A percentile compares a stretch with the other conserved stretches of the same genome.
Evolutionary conservation across 2,888 invertebrate species (phyloP).

Genomic region (Phaonia tiefii): DNA sequence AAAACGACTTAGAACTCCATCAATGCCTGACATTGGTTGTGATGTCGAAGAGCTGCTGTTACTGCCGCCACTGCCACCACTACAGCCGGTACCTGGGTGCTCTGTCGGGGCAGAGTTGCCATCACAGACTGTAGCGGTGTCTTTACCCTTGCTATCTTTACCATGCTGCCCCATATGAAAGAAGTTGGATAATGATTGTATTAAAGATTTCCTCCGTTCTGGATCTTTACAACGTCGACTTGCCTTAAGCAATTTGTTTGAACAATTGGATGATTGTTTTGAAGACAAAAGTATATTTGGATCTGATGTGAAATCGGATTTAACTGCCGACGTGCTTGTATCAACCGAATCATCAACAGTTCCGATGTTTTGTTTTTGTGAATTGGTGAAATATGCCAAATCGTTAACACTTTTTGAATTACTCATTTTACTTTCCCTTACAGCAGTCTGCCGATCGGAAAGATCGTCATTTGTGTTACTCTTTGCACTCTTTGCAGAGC

Average conservation of each 20-base stretch:
- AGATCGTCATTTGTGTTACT: conserved; percentile 36
- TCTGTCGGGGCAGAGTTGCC: conserved; percentile 84
- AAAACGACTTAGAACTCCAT: conserved; percentile 82
- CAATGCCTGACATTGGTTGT: conserved; percentile 70
- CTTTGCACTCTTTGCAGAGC: conserved; percentile 32
- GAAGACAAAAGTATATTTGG: conserved; percentile 65
- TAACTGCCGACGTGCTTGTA: conserved; percentile 68
- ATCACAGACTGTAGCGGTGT: conserved; percentile 74
- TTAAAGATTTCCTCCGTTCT: conserved; percentile 90
- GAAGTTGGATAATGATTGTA: conserved; percentile 91
- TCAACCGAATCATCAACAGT: conserved; percentile 69
- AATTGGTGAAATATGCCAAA: conserved; percentile 74
- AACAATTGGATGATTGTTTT: conserved; percentile 49
- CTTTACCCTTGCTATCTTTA: conserved; percentile 81
- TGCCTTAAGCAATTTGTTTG: conserved; percentile 68
- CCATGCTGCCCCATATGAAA: conserved; percentile 84
- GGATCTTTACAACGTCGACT: conserved; percentile 82
- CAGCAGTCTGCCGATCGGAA: conserved; percentile 66
- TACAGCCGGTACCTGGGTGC: conserved; percentile 79
- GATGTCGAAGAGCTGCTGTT: conserved; percentile 58
- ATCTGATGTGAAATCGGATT: conserved; percentile 83
- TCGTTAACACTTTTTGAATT: conserved; percentile 80
- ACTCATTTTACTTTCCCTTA: conserved; percentile 78
- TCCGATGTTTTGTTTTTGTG: conserved; percentile 65
- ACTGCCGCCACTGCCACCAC: conserved; percentile 75